phyloP scores from a whole-genome alignment of 2,888 invertebrate genomes.

The Marasmarcha lunaedactyla region DNA sequence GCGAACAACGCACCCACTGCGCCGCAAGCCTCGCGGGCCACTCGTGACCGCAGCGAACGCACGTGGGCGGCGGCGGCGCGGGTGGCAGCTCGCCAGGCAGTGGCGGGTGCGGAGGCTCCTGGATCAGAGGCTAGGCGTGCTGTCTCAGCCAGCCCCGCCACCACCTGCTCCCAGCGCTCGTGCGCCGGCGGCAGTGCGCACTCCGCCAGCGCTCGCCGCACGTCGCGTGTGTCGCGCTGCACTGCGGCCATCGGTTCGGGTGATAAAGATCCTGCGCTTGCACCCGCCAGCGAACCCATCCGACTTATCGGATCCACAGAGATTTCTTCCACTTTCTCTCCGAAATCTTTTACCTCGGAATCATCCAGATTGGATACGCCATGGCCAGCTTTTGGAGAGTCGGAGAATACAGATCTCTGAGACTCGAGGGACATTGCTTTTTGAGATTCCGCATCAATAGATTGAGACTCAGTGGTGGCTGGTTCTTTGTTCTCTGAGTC shows the following conservation, averaged over 20 bases:
- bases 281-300: too few species aligned
- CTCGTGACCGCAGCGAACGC: conserved; percentile 92
- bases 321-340: too few species aligned
- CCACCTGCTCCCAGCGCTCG: conserved; percentile 84
- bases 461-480: too few species aligned
- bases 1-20: conserved; percentile 85
- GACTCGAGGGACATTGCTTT: too few species aligned
- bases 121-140: conserved; percentile 77
- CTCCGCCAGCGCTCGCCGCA: conserved; percentile 47
- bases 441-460: too few species aligned
- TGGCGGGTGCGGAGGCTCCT: conserved; percentile 76
- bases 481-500: too few species aligned
- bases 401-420: too few species aligned
- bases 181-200: conserved; percentile 71
- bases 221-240: conserved; percentile 34
- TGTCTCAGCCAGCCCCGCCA: conserved; percentile 77
- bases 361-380: too few species aligned
- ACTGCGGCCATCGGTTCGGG: conserved; percentile 23
- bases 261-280: neutral
- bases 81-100: conserved; percentile 75
- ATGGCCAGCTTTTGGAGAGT: too few species aligned
- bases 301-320: too few species aligned
- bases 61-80: conserved; percentile 82
- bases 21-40: conserved; percentile 88
- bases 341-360: too few species aligned